These are phyloP conservation scores for Drosophila pruinosa DNA, from an alignment of 1,140 invertebrate genomes.

Conservation along the genomic window DNA sequence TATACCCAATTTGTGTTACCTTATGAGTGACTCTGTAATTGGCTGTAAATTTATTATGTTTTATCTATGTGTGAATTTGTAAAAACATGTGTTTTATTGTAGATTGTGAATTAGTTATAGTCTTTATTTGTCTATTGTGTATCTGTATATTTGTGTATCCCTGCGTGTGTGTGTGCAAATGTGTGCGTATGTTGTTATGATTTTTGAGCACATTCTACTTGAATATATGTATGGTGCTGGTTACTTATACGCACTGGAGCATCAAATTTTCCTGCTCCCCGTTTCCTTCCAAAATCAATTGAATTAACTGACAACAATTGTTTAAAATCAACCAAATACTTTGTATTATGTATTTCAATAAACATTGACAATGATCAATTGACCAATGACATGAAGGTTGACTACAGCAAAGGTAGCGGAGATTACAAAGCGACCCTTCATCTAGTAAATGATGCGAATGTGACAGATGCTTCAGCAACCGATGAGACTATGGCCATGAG, in stretches of 20 bases:
- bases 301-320: neutral
- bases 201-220: slow-evolving; percentile 4
- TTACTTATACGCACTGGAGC: slow-evolving; percentile 26
- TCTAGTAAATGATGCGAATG: slow-evolving; percentile 28
- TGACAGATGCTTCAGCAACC: slow-evolving; percentile 8
- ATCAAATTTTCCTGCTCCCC: neutral
- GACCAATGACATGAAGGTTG: slow-evolving; percentile 50
- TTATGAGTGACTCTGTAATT: slow-evolving; percentile 42
- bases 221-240: neutral
- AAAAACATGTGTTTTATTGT: slow-evolving; percentile 35
- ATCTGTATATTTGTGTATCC: neutral
- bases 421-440: slow-evolving; percentile 32
- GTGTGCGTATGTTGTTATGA: slow-evolving; percentile 11
- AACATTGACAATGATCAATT: slow-evolving; percentile 3
- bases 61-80: slow-evolving; percentile 24
- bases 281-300: neutral
- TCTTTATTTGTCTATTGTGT: slow-evolving; percentile 28
- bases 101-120: slow-evolving; percentile 25
- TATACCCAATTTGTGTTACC: slow-evolving; percentile 34
- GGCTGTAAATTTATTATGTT: slow-evolving; percentile 53
- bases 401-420: slow-evolving; percentile 56
- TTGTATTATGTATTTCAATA: slow-evolving; percentile 30
- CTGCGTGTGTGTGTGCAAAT: slow-evolving; percentile 5
- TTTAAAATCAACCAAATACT: slow-evolving; percentile 6
- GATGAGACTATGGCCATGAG: neutral